phyloP scores from a whole-genome alignment of 2,797 vertebrate genomes.

The Galaxias olidus region DNA sequence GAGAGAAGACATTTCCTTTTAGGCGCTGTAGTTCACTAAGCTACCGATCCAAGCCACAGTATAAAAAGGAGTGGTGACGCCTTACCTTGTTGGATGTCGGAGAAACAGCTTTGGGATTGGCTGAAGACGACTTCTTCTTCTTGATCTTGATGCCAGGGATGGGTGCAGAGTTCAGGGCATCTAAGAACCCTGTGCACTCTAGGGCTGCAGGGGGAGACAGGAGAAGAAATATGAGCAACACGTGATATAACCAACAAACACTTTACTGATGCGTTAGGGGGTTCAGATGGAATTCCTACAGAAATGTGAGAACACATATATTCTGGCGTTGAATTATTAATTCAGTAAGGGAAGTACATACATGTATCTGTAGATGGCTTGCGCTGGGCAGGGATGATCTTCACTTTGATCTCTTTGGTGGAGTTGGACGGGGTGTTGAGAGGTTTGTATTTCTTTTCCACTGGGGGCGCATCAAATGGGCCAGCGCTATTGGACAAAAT shows the following conservation, averaged over 20 bases:
- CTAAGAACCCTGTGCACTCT: slow-evolving; percentile 91
- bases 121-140: slow-evolving; percentile 82
- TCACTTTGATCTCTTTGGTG: slow-evolving; percentile 97
- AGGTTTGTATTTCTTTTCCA: slow-evolving; percentile 96
- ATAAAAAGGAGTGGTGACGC: neutral
- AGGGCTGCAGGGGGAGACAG: slow-evolving; percentile 75
- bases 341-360: neutral
- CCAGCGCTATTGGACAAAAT: slow-evolving; percentile 45
- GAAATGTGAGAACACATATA: no score
- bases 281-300: no score
- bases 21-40: neutral
- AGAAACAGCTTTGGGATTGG: slow-evolving; percentile 78
- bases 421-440: slow-evolving; percentile 89
- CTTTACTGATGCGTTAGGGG: no score
- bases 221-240: neutral
- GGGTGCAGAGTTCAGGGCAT: slow-evolving; percentile 94
- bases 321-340: neutral
- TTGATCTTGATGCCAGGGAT: slow-evolving; percentile 95
- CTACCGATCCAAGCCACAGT: neutral
- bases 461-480: slow-evolving; percentile 68
- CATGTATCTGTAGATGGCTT: slow-evolving; percentile 38
- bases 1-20: neutral
- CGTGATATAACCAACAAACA: neutral
- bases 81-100: slow-evolving; percentile 89
- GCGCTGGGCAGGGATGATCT: slow-evolving; percentile 95